phyloP scores from a whole-genome alignment of 2,113 vertebrate species.

The Gasterosteus aculeatus region DNA sequence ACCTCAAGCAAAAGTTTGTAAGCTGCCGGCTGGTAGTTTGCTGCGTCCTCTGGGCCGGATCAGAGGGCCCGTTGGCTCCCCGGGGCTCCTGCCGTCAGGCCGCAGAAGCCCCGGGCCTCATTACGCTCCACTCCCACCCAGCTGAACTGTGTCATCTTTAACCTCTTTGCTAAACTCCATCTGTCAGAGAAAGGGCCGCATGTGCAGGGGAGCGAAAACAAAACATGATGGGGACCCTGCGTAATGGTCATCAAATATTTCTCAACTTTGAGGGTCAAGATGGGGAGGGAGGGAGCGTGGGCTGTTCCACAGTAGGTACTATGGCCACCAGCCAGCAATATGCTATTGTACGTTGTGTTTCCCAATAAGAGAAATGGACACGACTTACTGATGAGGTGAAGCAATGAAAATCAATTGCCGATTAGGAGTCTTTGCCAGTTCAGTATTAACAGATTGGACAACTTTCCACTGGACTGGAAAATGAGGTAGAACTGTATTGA shows the following conservation, averaged over 20 bases:
- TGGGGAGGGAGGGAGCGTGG: not conserved
- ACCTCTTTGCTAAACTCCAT: conserved; percentile 69
- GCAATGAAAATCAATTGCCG: conserved; percentile 7
- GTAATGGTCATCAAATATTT: conserved; percentile 46
- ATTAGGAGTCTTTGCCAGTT: not conserved
- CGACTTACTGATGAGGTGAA: not conserved
- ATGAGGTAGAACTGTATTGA: not conserved
- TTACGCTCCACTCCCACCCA: conserved; percentile 69
- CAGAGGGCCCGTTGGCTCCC: conserved; percentile 55
- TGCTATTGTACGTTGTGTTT: conserved; percentile 9
- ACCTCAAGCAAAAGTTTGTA: conserved; percentile 19
- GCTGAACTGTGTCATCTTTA: conserved; percentile 76
- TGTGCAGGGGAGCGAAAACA: conserved; percentile 67
- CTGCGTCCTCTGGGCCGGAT: conserved; percentile 46
- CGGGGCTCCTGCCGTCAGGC: conserved; percentile 49
- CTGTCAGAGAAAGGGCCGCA: conserved; percentile 68
- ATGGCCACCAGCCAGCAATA: conserved; percentile 24
- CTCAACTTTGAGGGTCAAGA: conserved; percentile 41
- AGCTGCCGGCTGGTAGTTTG: conserved; percentile 36
- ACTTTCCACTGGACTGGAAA: not conserved
- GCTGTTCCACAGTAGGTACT: conserved; percentile 60
- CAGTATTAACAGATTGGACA: conserved; percentile 1
- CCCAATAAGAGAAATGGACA: not conserved
- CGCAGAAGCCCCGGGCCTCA: conserved; percentile 52
- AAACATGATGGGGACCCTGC: conserved; percentile 68